Base-by-base conservation (phyloP, 2,797 vertebrate genomes). In the Perodicticus potto region DNA sequence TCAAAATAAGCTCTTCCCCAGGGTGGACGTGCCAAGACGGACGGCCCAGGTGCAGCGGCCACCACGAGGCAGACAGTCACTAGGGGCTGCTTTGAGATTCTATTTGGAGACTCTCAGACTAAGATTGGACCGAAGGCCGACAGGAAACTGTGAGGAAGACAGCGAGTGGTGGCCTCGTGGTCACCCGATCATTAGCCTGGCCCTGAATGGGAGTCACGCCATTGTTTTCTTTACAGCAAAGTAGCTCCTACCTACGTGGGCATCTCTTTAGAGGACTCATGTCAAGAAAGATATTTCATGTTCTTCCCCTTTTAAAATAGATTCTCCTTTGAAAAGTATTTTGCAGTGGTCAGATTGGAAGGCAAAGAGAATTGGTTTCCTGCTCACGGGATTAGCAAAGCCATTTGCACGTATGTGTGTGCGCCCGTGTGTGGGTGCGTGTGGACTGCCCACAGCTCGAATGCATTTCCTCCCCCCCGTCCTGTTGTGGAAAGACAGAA, bases 81-180 rank as follows among this genome's bases (percentile, higher is more conserved):
- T 69, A 27, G 65, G 61, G 70, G 12, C 43, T 57, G 23, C 25
- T 81, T 95, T 80, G 23, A 59, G 43, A 6, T 53, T 25, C 37
- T n/a, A 17, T 20, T 94, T 73, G 23, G 43, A 40, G 57, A 83
- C 12, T 2, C 65, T 67, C 22, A 10, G 4, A 57, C 45, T 59
- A 40, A 80, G 45, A n/a, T 14, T 19, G 25, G 78, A 29, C 17
- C 37, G 20, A 53, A 40, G 27, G 7, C 40, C 29, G 14, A n/a
- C 3, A 40, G 67, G 69, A 77, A 78, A 25, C 70, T 40, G 2
- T 72, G 61, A 59, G 59, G 69, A 63, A 78, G 59, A 84, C 6
- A 1, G 1, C 2, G 16, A 1, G 1, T 4, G 16, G 40, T 9
- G 25, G 49, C 72, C 25, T 22, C 0, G 2, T 65, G 43, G 17